Percentiles rank a stretch among this genome's conserved stretches.
Conservation (phyloP, 2,113 vertebrate species). For the Actinemys pallida region DNA sequence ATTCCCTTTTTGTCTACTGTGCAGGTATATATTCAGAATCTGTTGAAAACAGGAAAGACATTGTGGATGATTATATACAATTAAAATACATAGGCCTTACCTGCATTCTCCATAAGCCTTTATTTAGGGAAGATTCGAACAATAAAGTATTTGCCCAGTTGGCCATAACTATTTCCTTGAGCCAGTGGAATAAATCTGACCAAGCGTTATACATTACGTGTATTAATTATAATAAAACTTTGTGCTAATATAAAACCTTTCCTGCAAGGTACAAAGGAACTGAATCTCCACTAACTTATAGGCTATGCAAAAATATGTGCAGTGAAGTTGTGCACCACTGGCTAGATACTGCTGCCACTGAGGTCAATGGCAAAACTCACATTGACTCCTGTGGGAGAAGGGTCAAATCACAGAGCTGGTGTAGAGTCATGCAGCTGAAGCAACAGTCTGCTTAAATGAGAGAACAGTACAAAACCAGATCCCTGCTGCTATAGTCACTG, state of each 20-base stretch:
- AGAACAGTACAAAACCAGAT: neutral
- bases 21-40: conserved; percentile 19
- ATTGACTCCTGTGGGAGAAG: neutral
- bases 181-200: neutral
- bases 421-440: neutral
- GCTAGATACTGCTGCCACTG: neutral
- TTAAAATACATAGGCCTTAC: neutral
- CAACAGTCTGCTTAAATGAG: neutral
- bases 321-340: neutral
- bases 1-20: neutral
- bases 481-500: neutral
- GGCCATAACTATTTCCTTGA: neutral
- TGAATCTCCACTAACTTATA: neutral
- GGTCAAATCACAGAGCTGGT: neutral
- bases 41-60: conserved; percentile 36
- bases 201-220: neutral
- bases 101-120: neutral
- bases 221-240: neutral
- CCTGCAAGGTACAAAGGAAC: neutral
- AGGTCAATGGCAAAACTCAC: neutral
- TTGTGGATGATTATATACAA: neutral
- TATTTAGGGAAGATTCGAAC: neutral
- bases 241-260: conserved; percentile 25
- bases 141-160: neutral
- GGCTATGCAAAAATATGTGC: neutral